Percentiles rank a stretch among this genome's conserved stretches.
These are phyloP conservation scores for Hirtodrosophila cameraria DNA, from an alignment of 2,888 invertebrate genomes.

Conservation along the genomic window DNA sequence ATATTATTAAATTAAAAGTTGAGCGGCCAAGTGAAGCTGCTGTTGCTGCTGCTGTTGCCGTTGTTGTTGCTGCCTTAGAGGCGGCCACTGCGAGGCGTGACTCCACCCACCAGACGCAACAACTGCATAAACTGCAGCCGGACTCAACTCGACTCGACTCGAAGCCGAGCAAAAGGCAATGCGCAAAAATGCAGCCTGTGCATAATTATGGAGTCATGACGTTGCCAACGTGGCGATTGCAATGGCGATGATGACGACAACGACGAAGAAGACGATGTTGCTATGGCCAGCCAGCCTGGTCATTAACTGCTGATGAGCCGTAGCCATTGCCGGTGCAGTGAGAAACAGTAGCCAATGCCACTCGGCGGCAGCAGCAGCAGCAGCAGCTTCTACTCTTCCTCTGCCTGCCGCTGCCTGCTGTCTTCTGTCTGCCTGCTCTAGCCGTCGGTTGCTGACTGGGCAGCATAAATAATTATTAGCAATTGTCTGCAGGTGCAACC, in stretches of 20 bases:
- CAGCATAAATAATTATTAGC: slow-evolving; percentile 81
- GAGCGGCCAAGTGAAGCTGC: slow-evolving; percentile 43
- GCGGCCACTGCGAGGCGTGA: slow-evolving; percentile 60
- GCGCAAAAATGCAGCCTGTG: slow-evolving; percentile 65
- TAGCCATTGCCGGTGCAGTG: slow-evolving; percentile 35
- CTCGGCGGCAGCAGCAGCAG: slow-evolving; percentile 39
- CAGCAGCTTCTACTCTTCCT: slow-evolving; percentile 34
- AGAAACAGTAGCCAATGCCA: slow-evolving; percentile 76
- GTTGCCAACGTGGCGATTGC: slow-evolving; percentile 63
- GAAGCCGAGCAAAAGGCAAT: slow-evolving; percentile 52
- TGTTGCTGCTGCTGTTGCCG: slow-evolving; percentile 27
- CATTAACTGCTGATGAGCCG: slow-evolving; percentile 80
- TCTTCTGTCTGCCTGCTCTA: slow-evolving; percentile 12
- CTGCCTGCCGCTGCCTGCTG: slow-evolving; percentile 32
- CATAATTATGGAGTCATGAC: slow-evolving; percentile 76
- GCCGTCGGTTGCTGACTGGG: slow-evolving; percentile 44
- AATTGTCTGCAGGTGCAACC: slow-evolving; percentile 80
- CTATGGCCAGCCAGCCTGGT: slow-evolving; percentile 60
- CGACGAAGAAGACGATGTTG: slow-evolving; percentile 13
- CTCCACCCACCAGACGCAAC: slow-evolving; percentile 68
- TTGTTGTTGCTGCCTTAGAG: slow-evolving; percentile 21
- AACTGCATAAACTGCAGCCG: slow-evolving; percentile 16
- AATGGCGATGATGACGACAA: slow-evolving; percentile 54
- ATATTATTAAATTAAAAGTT: slow-evolving; percentile 79
- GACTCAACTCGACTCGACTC: slow-evolving; percentile 6